Evolutionary conservation across 2,113 vertebrate species (phyloP).

Genomic region (Oenanthe oenanthe): DNA sequence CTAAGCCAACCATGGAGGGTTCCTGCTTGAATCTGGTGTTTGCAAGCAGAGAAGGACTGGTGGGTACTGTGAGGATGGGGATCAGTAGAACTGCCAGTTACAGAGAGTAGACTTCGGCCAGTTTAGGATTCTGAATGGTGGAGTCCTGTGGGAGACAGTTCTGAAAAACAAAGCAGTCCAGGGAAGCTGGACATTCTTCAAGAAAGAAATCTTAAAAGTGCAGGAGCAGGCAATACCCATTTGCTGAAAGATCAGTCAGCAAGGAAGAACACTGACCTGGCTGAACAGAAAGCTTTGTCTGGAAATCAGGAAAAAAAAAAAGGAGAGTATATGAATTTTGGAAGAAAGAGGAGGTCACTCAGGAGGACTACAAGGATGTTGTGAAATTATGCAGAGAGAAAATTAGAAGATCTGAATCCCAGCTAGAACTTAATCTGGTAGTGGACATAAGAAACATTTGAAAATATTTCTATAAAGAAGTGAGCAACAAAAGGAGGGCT

Average conservation of each 20-base stretch:
- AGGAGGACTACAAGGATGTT: not conserved
- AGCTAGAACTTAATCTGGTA: not conserved
- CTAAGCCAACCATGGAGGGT: accelerated
- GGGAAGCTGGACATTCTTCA: not conserved
- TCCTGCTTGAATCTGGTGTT: not conserved
- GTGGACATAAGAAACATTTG: not conserved
- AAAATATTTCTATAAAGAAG: not conserved
- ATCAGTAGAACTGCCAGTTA: not conserved
- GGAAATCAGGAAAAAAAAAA: not conserved
- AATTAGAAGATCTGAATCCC: not conserved
- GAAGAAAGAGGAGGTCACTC: not conserved
- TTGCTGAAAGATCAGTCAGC: not conserved
- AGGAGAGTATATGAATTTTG: not conserved
- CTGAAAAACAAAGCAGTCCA: not conserved
- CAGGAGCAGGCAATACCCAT: not conserved
- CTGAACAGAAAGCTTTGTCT: not conserved
- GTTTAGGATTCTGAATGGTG: not conserved
- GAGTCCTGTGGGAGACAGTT: not conserved
- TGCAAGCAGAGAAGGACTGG: not conserved
- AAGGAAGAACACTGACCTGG: not conserved
- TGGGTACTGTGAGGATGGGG: not conserved
- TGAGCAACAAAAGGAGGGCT: not conserved
- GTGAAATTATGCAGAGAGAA: not conserved
- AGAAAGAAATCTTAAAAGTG: not conserved
- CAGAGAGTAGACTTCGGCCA: not conserved